Evolutionary conservation across 2,113 vertebrate species (phyloP), one percentile per base, ranked within the genome.

Genomic region (Boulengeromyrus knoepffleri): DNA sequence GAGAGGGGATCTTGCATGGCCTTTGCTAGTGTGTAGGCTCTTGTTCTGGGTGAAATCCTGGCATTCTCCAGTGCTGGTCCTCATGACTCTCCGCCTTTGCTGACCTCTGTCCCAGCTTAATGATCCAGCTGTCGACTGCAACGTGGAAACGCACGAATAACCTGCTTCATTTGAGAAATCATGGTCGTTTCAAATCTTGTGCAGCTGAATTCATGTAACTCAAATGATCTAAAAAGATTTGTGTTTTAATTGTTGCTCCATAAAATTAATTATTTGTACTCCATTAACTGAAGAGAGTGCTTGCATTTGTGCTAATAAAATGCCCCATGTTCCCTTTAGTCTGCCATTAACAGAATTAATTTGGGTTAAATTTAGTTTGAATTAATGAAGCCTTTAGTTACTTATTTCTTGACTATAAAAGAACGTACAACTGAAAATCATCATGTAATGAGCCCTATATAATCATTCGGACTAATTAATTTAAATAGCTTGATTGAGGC

Each of bases 381-480:
- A 47, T 85, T 85, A 47, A 85, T 85, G 83, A 85, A 85, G 83
- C 39, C 45, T 85, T 80, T 39, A 80, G 83, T 85, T 45, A 46
- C 45, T 45, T 85, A 85, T 85, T 85, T 24, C 42, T 85, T 85
- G 21, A 47, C 21, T 46, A 47, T 85, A 47, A 47, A 47, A 85
- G 45, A 85, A 47, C 21, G 19, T 47, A 12, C 39, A 10, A 49
- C 24, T 85, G 42, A 85, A 84, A 85, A 85, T 47, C 19, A 85
- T 9, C 39, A 24, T 24, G 45, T 47, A 46, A 24, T 85, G 83
- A 46, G 42, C 39, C 45, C 83, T 85, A 39, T 80, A 80, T 80
- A 80, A 80, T 80, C 74, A 80, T 80, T 80, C 15, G 17, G 36
- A 42, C 74, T 80, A 80, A 80, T 80, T 80, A 80, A 42, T 80